Evolutionary conservation across 2,113 vertebrate genomes (phyloP).

Genomic region (Calidris pugnax): DNA sequence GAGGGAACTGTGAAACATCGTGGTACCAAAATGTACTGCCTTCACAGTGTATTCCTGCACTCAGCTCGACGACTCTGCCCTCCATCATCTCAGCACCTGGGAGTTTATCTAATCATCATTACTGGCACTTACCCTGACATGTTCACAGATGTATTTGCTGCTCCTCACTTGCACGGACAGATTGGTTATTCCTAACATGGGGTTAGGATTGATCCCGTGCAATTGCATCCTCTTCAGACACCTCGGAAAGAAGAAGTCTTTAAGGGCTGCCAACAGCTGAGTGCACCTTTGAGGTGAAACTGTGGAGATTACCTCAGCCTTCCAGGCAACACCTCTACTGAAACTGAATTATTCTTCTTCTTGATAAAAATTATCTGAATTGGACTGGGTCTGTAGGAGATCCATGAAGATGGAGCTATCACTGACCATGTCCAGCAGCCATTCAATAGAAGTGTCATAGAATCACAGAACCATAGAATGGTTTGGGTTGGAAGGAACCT

Average conservation of each 20-base stretch:
- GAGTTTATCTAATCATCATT: not conserved
- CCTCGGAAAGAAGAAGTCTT: not conserved
- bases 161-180: not conserved
- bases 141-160: not conserved
- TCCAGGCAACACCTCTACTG: not conserved
- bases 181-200: not conserved
- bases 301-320: not conserved
- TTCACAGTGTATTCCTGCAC: not conserved
- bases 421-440: not conserved
- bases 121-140: not conserved
- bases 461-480: no score
- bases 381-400: not conserved
- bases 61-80: not conserved
- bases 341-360: not conserved
- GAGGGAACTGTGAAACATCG: not conserved
- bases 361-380: not conserved
- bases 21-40: not conserved
- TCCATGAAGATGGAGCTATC: not conserved
- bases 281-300: not conserved
- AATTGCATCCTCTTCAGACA: not conserved
- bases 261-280: rapidly evolving
- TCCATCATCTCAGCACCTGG: not conserved
- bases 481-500: no score
- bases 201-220: not conserved
- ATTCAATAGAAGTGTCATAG: rapidly evolving